Base-by-base conservation (phyloP, 1,140 invertebrate genomes). In the Ceratitis capitata region DNA sequence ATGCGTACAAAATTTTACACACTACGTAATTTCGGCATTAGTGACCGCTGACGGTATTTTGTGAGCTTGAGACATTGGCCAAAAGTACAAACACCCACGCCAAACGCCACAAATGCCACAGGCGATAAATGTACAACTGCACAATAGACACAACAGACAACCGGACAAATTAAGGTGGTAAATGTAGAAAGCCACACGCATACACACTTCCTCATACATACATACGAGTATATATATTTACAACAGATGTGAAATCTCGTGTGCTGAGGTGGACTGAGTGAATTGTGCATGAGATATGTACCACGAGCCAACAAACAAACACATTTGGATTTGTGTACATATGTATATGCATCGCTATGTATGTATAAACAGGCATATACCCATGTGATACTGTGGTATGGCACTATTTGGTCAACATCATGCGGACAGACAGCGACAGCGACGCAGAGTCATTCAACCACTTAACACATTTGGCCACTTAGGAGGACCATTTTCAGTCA, bases 401-500 rank as follows among this genome's bases (percentile, higher is more conserved):
- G 23, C 4, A 32, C 7, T 29, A 6, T 4, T 29, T 19, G 61
- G 61, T 29, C 32, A 69, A 14, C 32, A n/a, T n/a, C n/a, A 2
- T 39, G 29, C 14, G 39, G 39, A 78, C 39, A 39, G 35, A 78
- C 35, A 78, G 19, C 39, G 12, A 14, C 29, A 32, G 39, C 32
- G n/a, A 5, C 69, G 69, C 69, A 78, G 39, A 47, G 69, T 78
- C 69, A 47, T 78, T 78, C 69, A 78, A 39, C 39, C 69, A 78
- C 69, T 78, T 78, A 78, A 78, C 69, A 78, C 69, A 78, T 78
- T 78, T 78, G 69, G 69, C 69, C 69, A 78, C 39, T 78, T 78
- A 78, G 69, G 69, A 45, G 69, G 39, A 78, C 69, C 69, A 78
- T 45, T 78, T 78, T 26, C 69, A 45, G 69, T 32, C 69, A 78